These are phyloP conservation scores for Scolanthus callimorphus DNA, from an alignment of 92 coral and sea anemone genomes.

Conservation along the genomic window DNA sequence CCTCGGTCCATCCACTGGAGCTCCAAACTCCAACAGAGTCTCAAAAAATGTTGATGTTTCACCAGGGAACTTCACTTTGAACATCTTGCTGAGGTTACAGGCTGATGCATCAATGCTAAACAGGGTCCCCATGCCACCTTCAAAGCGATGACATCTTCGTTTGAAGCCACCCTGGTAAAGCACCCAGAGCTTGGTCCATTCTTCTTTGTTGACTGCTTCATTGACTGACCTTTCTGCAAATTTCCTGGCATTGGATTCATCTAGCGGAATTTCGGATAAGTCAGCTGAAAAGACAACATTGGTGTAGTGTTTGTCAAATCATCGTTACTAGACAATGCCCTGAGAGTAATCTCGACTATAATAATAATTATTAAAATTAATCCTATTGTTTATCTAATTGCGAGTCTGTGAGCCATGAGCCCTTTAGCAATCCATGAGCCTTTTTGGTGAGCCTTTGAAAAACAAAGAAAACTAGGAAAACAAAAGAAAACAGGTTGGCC, in stretches of 20 bases:
- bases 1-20: constrained; percentile 27
- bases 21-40: constrained; percentile 25
- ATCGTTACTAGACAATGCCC: too few relatives aligned
- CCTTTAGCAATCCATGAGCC: too few relatives aligned
- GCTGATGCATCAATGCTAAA: constrained; percentile 25
- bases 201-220: constrained; percentile 29
- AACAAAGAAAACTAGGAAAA: too few relatives aligned
- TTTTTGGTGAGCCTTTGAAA: too few relatives aligned
- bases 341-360: too few relatives aligned
- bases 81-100: constrained; percentile 32
- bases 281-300: too few relatives aligned
- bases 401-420: too few relatives aligned
- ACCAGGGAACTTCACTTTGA: constrained; percentile 4
- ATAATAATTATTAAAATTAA: too few relatives aligned
- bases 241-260: not conserved
- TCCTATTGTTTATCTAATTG: too few relatives aligned
- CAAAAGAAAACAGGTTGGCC: too few relatives aligned
- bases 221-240: constrained; percentile 37
- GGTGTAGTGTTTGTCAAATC: too few relatives aligned
- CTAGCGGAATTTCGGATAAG: not conserved
- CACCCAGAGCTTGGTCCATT: constrained; percentile 45
- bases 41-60: constrained; percentile 10
- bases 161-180: constrained; percentile 38
- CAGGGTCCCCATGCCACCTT: constrained; percentile 20
- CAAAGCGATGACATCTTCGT: constrained; percentile 3